A percentile compares a stretch with the other conserved stretches of the same genome.
Conservation (phyloP, 2,113 vertebrate genomes). For the Pluvialis apricaria region DNA sequence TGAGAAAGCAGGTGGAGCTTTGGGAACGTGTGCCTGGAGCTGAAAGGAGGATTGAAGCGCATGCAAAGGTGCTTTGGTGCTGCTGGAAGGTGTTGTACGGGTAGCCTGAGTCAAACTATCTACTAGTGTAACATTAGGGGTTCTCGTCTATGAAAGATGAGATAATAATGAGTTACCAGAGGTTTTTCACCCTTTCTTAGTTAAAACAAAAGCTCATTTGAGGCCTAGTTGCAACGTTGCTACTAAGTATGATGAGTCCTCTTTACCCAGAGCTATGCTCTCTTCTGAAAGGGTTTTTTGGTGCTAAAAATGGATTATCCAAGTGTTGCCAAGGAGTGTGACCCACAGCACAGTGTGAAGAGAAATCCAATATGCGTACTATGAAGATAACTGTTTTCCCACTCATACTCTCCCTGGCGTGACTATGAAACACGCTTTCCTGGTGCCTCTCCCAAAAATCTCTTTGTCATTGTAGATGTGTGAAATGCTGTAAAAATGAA, state of each 20-base stretch:
- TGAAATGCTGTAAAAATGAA: neutral
- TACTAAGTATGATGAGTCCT: neutral
- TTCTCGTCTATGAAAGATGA: neutral
- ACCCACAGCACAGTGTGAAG: accelerated
- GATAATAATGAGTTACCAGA: neutral
- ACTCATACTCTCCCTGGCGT: neutral
- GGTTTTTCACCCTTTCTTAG: neutral
- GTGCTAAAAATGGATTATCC: neutral
- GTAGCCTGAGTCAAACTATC: neutral
- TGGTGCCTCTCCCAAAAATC: neutral
- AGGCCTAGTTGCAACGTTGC: neutral
- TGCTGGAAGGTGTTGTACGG: neutral
- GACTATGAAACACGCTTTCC: neutral
- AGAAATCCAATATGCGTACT: neutral
- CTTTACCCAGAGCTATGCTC: neutral
- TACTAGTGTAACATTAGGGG: neutral
- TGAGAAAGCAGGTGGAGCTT: neutral
- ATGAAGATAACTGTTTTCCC: neutral
- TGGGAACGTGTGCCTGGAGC: neutral
- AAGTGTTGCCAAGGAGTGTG: neutral
- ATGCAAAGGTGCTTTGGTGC: neutral
- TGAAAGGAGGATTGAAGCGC: neutral
- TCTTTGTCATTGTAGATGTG: neutral
- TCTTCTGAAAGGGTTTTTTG: neutral
- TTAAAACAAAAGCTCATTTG: neutral